These are phyloP conservation scores for Aleiodes leptofemur DNA, from an alignment of 2,888 invertebrate species.

Conservation along the genomic window DNA sequence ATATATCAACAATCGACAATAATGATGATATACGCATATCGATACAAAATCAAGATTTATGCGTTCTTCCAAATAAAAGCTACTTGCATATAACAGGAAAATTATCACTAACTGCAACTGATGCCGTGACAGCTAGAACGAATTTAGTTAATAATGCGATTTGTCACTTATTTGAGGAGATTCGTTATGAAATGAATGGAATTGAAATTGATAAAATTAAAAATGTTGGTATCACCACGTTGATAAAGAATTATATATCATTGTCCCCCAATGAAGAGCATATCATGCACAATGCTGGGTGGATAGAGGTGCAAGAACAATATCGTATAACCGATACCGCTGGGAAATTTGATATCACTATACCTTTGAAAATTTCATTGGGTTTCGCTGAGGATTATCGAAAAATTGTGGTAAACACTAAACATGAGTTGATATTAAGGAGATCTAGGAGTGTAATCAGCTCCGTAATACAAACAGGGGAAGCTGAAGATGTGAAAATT, in stretches of 20 bases:
- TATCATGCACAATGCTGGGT: constrained; percentile 2
- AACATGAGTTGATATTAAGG: neutral
- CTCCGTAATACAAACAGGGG: neutral
- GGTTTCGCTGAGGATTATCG: neutral
- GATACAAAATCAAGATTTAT: constrained; percentile 15
- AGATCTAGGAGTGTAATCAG: neutral
- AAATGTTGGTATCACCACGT: constrained; percentile 1
- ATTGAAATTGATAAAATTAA: constrained; percentile 3
- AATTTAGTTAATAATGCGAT: neutral
- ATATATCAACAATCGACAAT: neutral
- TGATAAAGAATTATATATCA: neutral
- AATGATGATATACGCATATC: constrained; percentile 10
- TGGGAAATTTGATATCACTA: neutral
- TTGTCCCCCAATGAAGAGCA: neutral
- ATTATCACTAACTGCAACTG: neutral
- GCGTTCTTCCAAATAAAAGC: neutral
- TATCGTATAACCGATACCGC: neutral
- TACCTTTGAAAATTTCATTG: neutral
- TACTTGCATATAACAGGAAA: neutral
- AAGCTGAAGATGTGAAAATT: neutral
- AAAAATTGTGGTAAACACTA: constrained; percentile 7
- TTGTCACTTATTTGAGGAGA: neutral
- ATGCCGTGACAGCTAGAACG: neutral
- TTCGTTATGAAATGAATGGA: constrained; percentile 3
- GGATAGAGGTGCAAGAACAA: too few relatives aligned